A percentile compares a stretch with the other conserved stretches of the same genome.
phyloP scores from a whole-genome alignment of 2,888 invertebrate species.

The Drosophila borborema region DNA sequence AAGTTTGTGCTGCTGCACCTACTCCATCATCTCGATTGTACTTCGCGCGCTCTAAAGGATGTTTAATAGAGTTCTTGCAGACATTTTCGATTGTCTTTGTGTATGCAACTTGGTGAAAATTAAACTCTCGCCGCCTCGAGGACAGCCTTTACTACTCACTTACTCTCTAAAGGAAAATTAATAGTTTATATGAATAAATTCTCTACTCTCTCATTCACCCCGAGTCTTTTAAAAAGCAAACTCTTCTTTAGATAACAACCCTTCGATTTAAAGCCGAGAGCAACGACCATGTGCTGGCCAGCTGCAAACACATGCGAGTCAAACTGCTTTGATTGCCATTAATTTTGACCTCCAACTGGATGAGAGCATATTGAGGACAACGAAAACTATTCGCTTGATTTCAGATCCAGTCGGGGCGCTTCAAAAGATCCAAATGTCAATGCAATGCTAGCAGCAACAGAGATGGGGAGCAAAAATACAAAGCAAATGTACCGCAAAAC shows the following conservation, averaged over 20 bases:
- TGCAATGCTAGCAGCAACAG: slow-evolving; percentile 40
- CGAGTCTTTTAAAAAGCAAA: slow-evolving; percentile 21
- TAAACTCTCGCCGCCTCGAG: slow-evolving; percentile 57
- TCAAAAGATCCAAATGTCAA: slow-evolving; percentile 48
- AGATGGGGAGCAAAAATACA: slow-evolving; percentile 61
- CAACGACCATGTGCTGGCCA: slow-evolving; percentile 30
- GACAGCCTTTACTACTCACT: slow-evolving; percentile 18
- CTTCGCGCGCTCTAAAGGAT: slow-evolving; percentile 76
- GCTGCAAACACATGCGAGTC: slow-evolving; percentile 15
- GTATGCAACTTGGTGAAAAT: slow-evolving; percentile 76
- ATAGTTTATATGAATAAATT: not conserved
- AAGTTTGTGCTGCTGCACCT: slow-evolving; percentile 23
- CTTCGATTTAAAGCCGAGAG: slow-evolving; percentile 40
- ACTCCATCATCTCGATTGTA: slow-evolving; percentile 66
- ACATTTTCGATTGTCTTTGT: slow-evolving; percentile 83
- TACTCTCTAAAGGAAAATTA: no score
- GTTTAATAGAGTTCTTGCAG: slow-evolving; percentile 83
- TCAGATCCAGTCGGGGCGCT: slow-evolving; percentile 25
- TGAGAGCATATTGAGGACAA: slow-evolving; percentile 41
- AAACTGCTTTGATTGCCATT: slow-evolving; percentile 26
- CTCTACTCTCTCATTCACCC: not conserved
- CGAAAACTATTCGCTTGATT: slow-evolving; percentile 53
- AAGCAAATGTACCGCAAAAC: slow-evolving; percentile 81
- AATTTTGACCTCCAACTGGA: slow-evolving; percentile 40
- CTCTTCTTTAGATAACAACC: not conserved